These are phyloP conservation scores for Staurois parvus DNA, from an alignment of 2,797 vertebrate genomes.

Conservation along the genomic window DNA sequence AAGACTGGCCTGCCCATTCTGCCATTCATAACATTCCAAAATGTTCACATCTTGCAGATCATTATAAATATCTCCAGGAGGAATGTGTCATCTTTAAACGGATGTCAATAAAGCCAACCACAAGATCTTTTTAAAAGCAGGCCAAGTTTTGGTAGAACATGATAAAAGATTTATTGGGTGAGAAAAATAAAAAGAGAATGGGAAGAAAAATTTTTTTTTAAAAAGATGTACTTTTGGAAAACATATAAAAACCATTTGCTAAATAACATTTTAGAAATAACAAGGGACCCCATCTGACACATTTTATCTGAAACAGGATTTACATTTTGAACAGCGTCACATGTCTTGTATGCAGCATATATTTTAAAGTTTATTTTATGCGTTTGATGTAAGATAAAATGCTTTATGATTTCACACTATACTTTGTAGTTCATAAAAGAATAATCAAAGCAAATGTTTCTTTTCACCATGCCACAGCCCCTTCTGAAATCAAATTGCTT, in stretches of 20 bases:
- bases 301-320: slow-evolving; percentile 54
- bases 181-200: slow-evolving; percentile 64
- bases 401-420: slow-evolving; percentile 63
- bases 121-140: slow-evolving; percentile 66
- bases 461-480: slow-evolving; percentile 56
- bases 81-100: slow-evolving; percentile 66
- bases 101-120: slow-evolving; percentile 64
- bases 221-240: slow-evolving; percentile 63
- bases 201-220: slow-evolving; percentile 45
- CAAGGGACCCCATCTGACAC: slow-evolving; percentile 34
- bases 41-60: slow-evolving; percentile 47
- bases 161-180: slow-evolving; percentile 74
- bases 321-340: slow-evolving; percentile 31
- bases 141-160: slow-evolving; percentile 65
- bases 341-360: slow-evolving; percentile 35
- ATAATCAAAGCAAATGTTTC: slow-evolving; percentile 64
- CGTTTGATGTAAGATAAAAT: slow-evolving; percentile 62
- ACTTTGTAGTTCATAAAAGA: slow-evolving; percentile 64
- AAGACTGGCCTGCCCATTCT: not conserved
- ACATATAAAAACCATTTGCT: slow-evolving; percentile 66
- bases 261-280: slow-evolving; percentile 60
- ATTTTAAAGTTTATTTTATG: slow-evolving; percentile 61
- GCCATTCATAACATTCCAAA: slow-evolving; percentile 49
- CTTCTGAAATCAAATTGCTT: slow-evolving; percentile 60
- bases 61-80: slow-evolving; percentile 60